Evolutionary conservation across 2,797 vertebrate species (phyloP), one percentile per base, ranked within the genome.

Genomic region (Alcedo atthis): DNA sequence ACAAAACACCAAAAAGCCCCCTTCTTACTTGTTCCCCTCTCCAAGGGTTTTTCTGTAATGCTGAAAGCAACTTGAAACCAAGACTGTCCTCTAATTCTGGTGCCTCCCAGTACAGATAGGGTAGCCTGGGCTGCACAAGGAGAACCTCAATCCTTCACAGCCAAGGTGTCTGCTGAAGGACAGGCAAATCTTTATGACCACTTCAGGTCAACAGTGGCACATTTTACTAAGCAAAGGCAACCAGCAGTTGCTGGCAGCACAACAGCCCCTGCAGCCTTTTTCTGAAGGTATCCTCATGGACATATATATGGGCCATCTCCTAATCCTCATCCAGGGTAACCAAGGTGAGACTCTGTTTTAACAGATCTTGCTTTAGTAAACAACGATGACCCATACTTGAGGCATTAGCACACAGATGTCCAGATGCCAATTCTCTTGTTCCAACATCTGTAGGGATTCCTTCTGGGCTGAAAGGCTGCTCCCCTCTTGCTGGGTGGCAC

Each of bases 171-270:
- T 14, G 43, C 43, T 5, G 33, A 82, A 80, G 61, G 32, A 49
- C 82, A 82, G n/a, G 48, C 61, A 74, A 85, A 70, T 35, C 53
- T 74, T 66, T 49, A 42, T 58, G 13, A 17, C 33, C 66, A 42
- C 57, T 33, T 14, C 5, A 26, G 9, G 53, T 62, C 64, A 80
- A 16, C 55, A 32, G 26, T 45, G 30, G 30, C 43, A 19, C 28
- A 26, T 67, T 66, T 85, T 22, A 73, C 79, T 61, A 53, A n/a
- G 42, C 8, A 10, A 64, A 55, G 2, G 6, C 61, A 69, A 89
- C 30, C 35, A 78, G 66, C 17, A 3, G 70, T 86, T 75, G 70
- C 91, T 75, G 90, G 91, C 89, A 92, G 78, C 89, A 35, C 15
- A 16, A 35, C n/a, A 62, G 45, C 25, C 59, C 57, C 53, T 25